These are phyloP conservation scores for Microplitis demolitor DNA, from an alignment of 1,140 invertebrate genomes.

Conservation along the genomic window DNA sequence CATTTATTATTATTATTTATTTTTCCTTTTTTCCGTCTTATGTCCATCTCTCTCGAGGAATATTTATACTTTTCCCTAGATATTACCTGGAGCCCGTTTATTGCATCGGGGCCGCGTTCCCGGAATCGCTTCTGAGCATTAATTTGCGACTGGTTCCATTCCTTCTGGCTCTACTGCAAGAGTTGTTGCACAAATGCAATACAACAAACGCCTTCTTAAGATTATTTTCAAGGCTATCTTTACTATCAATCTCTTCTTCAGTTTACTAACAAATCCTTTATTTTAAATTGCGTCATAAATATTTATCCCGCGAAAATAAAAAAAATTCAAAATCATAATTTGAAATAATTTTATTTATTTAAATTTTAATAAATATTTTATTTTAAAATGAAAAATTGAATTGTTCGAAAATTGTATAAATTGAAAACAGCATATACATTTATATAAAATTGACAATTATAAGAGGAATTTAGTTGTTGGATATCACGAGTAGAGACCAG, in stretches of 20 bases:
- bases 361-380: too few relatives aligned
- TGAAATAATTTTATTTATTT: neutral
- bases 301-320: neutral
- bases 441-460: slow-evolving; percentile 15
- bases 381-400: too few relatives aligned
- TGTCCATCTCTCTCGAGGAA: neutral
- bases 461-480: slow-evolving; percentile 5
- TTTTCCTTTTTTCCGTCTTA: neutral
- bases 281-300: neutral
- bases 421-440: neutral
- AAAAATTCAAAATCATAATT: neutral
- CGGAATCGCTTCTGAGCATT: slow-evolving; percentile 41
- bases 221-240: slow-evolving; percentile 13
- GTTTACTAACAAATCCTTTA: neutral
- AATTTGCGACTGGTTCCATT: slow-evolving; percentile 38
- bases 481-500: slow-evolving; percentile 4
- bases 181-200: neutral
- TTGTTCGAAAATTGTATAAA: too few relatives aligned
- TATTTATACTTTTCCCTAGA: slow-evolving; percentile 19
- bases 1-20: too few relatives aligned
- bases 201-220: neutral
- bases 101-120: slow-evolving; percentile 35
- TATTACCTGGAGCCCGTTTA: slow-evolving; percentile 44
- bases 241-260: neutral
- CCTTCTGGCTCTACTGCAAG: neutral